A percentile compares a stretch with the other conserved stretches of the same genome.
Evolutionary conservation across 2,888 invertebrate species (phyloP).

Genomic region (Pinctada fucata): DNA sequence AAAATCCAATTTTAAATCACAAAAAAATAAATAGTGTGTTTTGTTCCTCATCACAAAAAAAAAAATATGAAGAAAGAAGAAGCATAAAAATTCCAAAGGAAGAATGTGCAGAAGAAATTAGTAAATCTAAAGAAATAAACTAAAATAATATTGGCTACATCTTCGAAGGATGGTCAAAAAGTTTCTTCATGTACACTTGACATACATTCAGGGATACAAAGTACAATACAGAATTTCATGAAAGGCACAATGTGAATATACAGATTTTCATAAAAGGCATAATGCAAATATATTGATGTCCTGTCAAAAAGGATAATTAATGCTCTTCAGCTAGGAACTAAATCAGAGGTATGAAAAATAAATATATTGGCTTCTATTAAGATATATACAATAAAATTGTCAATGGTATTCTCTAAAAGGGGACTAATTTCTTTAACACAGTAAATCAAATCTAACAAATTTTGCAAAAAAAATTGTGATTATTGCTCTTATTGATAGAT

Average conservation of each 20-base stretch:
- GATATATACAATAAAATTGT: not conserved
- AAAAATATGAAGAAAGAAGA: not conserved
- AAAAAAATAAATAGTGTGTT: not conserved
- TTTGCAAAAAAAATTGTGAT: too few species aligned
- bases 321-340: slow-evolving; percentile 3
- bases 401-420: too few species aligned
- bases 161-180: slow-evolving; percentile 25
- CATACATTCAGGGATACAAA: not conserved
- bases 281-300: not conserved
- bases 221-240: not conserved
- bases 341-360: not conserved
- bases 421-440: too few species aligned
- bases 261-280: not conserved
- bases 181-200: slow-evolving; percentile 17
- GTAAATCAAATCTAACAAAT: too few species aligned
- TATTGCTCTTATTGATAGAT: too few species aligned
- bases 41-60: not conserved
- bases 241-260: too few species aligned
- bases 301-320: slow-evolving; percentile 2
- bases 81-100: not conserved
- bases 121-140: not conserved
- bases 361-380: slow-evolving; percentile 5
- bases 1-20: slow-evolving; percentile 27
- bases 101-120: slow-evolving; percentile 23
- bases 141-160: not conserved